Base-by-base conservation (phyloP, 2,113 vertebrate species). In the Upupa epops region DNA sequence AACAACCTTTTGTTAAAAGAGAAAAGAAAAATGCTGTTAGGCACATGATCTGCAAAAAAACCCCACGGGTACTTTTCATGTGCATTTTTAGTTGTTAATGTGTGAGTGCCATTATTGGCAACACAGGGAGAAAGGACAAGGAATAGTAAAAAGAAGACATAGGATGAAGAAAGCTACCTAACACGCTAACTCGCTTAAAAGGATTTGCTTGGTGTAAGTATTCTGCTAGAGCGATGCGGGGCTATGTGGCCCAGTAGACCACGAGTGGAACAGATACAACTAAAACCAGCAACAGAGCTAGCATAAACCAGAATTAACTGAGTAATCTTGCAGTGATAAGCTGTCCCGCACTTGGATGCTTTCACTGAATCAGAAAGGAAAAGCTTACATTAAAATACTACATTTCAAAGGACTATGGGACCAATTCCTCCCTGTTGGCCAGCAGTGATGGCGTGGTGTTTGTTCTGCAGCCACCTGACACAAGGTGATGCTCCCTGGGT, bases 1-100 rank as follows among this genome's bases (percentile, higher is more conserved):
- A 83, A 99, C 99, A 2, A 99, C 97, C 99, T 99, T 77, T 74
- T 73, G 94, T 74, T 75, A 16, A 76, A 93, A 90, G 59, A 90
- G 61, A 83, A 70, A 93, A 79, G 5, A 68, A 73, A 95, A 79
- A 86, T 15, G 37, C 26, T 17, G 51, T 81, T 83, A 86, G 13
- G 58, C 11, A 21, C 8, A 14, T 6, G 12, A 68, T 32, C 45
- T 78, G 21, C 11, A 54, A 61, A 84, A 34, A 32, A 18, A 2
- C 28, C 15, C 24, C 52, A 68, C n/a, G 13, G 40, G 22, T 73
- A 37, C 21, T 63, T 6, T 69, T 75, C 32, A 24, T 40, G 48
- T 8, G n/a, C 25, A 13, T 18, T 77, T 83, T 69, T 13, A 3
- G 48, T 52, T 73, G 89, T 63, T 45, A 63, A 1, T 5, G 1